phyloP scores from a whole-genome alignment of 2,797 vertebrate species.

The Acomys russatus region DNA sequence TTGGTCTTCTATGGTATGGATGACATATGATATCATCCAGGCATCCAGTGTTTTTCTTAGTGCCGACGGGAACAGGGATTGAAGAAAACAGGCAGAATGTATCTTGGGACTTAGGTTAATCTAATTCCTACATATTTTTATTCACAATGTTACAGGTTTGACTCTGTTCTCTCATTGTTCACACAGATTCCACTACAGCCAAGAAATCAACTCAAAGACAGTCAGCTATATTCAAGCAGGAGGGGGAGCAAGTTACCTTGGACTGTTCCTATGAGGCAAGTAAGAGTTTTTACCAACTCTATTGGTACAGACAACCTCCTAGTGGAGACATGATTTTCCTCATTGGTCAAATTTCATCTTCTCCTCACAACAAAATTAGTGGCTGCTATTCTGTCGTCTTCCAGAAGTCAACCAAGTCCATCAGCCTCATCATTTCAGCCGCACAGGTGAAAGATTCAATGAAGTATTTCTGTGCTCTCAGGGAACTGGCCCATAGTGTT shows the following conservation, averaged over 20 bases:
- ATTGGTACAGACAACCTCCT: slow-evolving; percentile 68
- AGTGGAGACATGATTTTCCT: not conserved
- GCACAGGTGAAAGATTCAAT: not conserved
- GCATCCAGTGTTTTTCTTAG: not conserved
- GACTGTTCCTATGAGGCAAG: slow-evolving; percentile 60
- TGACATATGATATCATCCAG: no score
- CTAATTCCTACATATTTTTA: not conserved
- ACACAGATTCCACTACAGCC: slow-evolving; percentile 54
- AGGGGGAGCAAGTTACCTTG: slow-evolving; percentile 25
- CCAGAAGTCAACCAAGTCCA: not conserved
- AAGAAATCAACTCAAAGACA: slow-evolving; percentile 61
- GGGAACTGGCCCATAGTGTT: slow-evolving; percentile 25
- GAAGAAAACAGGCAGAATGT: not conserved
- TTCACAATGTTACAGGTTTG: not conserved
- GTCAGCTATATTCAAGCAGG: fast-evolving
- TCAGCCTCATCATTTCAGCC: not conserved
- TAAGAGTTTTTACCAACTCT: fast-evolving
- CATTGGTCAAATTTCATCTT: not conserved
- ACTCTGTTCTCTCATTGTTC: slow-evolving; percentile 28
- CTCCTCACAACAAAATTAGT: not conserved
- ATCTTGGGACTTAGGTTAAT: not conserved
- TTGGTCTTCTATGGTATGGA: not conserved
- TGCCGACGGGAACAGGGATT: not conserved
- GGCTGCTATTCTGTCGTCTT: slow-evolving; percentile 52
- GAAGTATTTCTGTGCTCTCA: not conserved